Conservation (phyloP, 1,140 invertebrate genomes). For the Dendroctonus valens region DNA sequence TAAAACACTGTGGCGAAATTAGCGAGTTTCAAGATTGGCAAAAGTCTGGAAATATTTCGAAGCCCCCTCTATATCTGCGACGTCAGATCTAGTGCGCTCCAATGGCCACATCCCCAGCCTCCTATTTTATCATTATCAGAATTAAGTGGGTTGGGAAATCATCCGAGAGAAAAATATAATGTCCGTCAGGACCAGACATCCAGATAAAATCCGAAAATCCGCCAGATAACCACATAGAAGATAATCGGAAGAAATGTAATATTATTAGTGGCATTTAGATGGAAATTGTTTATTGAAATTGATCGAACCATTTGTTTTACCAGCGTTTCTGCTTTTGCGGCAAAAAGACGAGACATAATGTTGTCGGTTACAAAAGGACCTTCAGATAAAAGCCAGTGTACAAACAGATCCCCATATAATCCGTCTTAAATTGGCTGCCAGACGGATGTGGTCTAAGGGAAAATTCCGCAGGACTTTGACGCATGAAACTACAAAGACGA, state of each 20-base stretch:
- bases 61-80: conserved; percentile 22
- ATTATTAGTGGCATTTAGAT: conserved; percentile 3
- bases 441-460: conserved; percentile 7
- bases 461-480: conserved; percentile 2
- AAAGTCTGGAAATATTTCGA: conserved; percentile 6
- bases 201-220: conserved; percentile 32
- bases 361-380: no score
- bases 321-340: no score
- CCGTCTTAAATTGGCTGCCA: conserved; percentile 16
- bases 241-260: conserved; percentile 22
- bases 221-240: conserved; percentile 17
- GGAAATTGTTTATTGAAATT: no score
- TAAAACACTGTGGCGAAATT: no score
- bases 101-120: conserved; percentile 23
- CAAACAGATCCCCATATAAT: conserved; percentile 10
- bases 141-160: conserved; percentile 35
- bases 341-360: no score
- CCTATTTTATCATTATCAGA: conserved; percentile 31
- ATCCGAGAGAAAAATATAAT: conserved; percentile 33
- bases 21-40: background rate
- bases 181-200: conserved; percentile 29
- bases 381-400: no score
- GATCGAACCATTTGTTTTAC: no score
- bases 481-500: background rate
- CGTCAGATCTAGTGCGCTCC: conserved; percentile 22